Base-by-base conservation (phyloP, 2,797 vertebrate species). In the Tenualosa thibaudeaui region DNA sequence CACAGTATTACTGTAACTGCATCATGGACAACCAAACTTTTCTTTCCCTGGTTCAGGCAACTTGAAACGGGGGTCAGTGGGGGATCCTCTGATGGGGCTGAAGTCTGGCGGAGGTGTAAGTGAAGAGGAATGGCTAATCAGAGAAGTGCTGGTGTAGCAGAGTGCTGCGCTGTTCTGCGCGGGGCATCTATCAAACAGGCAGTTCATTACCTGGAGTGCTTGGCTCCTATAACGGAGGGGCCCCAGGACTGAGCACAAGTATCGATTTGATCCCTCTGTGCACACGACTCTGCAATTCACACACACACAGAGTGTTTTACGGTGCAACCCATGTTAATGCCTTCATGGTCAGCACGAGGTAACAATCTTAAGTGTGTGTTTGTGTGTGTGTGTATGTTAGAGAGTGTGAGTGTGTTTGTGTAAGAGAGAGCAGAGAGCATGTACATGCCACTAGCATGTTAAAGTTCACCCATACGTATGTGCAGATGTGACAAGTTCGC, bases 171-270 rank as follows among this genome's bases (percentile, higher is more conserved):
- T 88, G 85, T 86, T 89, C 91, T 90, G 81, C 83, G 89, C 89
- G 89, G 90, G 88, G 90, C 86, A 94, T 96, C 94, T 94, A 95
- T 96, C 95, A 96, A 88, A 84, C 86, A 88, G 94, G 93, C 95
- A 95, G 93, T 94, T 96, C 95, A 96, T 96, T 95, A 96, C 93
- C 92, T 91, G 92, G 90, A 96, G 95, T 96, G 94, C 95, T 95
- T 94, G 92, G 92, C 92, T 94, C 81, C 90, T 87, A 81, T 87
- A 89, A 85, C 84, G 83, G 65, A 83, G 86, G 53, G 86, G 87
- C 90, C 86, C 84, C 87, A 88, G 88, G 86, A 88, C 90, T 90
- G 92, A 90, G 89, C 92, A 83, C 90, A 88, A 81, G 84, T 92
- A 95, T 95, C 83, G 92, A 95, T 94, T 90, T 46, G 71, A 89